These are phyloP conservation scores for Python bivittatus DNA, from an alignment of 2,113 vertebrate species.

Conservation along the genomic window DNA sequence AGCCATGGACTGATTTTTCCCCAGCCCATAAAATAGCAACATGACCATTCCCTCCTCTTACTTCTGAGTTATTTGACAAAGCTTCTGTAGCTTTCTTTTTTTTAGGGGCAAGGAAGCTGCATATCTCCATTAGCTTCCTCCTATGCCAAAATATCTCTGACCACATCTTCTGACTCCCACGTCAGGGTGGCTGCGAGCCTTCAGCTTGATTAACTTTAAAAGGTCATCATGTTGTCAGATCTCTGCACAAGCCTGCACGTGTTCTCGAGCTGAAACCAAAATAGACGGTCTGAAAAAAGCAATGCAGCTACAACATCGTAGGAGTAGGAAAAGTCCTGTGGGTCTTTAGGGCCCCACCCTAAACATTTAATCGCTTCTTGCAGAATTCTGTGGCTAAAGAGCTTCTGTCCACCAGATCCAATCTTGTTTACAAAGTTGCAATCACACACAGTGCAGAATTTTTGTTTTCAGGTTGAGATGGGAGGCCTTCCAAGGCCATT, in stretches of 20 bases:
- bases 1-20: neutral
- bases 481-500: neutral
- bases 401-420: neutral
- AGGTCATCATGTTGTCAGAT: slow-evolving; percentile 69
- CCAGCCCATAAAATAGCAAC: neutral
- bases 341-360: neutral
- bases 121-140: slow-evolving; percentile 77
- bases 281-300: neutral
- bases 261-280: neutral
- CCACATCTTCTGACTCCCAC: slow-evolving; percentile 76
- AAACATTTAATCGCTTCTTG: neutral
- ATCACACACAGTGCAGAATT: no score
- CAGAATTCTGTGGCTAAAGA: neutral
- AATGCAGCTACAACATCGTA: neutral
- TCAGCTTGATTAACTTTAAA: slow-evolving; percentile 70
- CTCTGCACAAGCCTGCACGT: slow-evolving; percentile 34
- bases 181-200: slow-evolving; percentile 66
- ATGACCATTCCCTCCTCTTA: neutral
- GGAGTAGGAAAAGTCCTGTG: neutral
- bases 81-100: neutral
- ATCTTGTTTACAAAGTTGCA: neutral
- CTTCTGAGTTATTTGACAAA: slow-evolving; percentile 27
- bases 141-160: slow-evolving; percentile 73
- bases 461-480: neutral
- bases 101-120: slow-evolving; percentile 71